phyloP scores from a whole-genome alignment of 2,888 invertebrate species.

The Cacoxenus indagator region DNA sequence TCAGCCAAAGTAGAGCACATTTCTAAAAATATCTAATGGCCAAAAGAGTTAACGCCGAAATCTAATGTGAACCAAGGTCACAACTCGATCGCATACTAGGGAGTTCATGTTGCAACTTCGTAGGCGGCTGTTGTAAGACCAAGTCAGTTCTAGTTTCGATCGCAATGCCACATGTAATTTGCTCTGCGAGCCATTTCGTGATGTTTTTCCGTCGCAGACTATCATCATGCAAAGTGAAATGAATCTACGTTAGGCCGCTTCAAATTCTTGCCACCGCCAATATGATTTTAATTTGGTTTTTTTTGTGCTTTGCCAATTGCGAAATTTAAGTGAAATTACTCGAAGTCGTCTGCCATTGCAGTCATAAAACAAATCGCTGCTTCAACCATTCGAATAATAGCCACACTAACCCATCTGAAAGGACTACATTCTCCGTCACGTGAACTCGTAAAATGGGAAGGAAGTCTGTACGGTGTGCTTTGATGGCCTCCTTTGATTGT shows the following conservation, averaged over 20 bases:
- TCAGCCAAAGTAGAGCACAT: constrained; percentile 5
- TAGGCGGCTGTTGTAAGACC: constrained; percentile 22
- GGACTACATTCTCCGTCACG: constrained; percentile 41
- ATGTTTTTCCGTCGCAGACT: neutral
- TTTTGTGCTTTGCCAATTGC: constrained; percentile 45
- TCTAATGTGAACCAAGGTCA: neutral
- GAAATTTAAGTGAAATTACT: constrained; percentile 58
- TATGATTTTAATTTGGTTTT: constrained; percentile 41
- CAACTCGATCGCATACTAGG: neutral
- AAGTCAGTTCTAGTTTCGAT: constrained; percentile 47
- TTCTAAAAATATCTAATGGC: constrained; percentile 35
- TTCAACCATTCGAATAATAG: constrained; percentile 17
- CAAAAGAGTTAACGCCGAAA: constrained; percentile 23
- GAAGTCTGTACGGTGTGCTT: neutral
- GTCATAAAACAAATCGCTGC: constrained; percentile 44
- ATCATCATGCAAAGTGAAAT: too few relatives aligned
- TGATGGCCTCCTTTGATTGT: neutral
- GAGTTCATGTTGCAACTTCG: neutral
- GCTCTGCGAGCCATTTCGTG: neutral
- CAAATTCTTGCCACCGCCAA: too few relatives aligned
- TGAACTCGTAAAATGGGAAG: constrained; percentile 51
- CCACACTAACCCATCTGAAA: neutral
- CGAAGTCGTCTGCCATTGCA: constrained; percentile 40
- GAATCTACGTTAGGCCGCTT: neutral
- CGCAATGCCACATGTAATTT: constrained; percentile 46